These are phyloP conservation scores for Meriones unguiculatus DNA, from an alignment of 2,113 vertebrate genomes.

Conservation along the genomic window DNA sequence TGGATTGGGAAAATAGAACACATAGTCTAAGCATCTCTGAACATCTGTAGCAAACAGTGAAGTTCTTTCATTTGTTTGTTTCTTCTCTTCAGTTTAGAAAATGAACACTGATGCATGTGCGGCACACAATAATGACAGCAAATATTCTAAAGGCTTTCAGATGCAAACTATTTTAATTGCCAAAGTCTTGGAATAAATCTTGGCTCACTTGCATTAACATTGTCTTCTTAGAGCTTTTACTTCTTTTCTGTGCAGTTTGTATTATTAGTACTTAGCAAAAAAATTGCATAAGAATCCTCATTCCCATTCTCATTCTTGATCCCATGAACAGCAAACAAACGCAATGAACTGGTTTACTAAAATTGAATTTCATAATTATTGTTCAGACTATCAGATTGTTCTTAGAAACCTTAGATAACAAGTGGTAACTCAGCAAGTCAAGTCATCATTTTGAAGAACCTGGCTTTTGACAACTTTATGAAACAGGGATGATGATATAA, in stretches of 20 bases:
- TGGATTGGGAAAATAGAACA: slow-evolving; percentile 64
- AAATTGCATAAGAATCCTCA: slow-evolving; percentile 69
- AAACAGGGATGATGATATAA: slow-evolving; percentile 3
- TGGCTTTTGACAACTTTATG: slow-evolving; percentile 68
- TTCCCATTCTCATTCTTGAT: slow-evolving; percentile 55
- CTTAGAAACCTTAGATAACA: slow-evolving; percentile 71
- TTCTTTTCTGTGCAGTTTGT: slow-evolving; percentile 73
- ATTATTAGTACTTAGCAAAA: slow-evolving; percentile 77
- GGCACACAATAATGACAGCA: slow-evolving; percentile 83
- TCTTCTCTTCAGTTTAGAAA: slow-evolving; percentile 83
- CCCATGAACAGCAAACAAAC: slow-evolving; percentile 57
- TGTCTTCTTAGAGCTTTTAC: slow-evolving; percentile 69
- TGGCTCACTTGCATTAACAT: slow-evolving; percentile 79
- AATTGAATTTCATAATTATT: slow-evolving; percentile 70
- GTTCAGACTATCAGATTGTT: slow-evolving; percentile 52
- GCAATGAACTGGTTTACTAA: slow-evolving; percentile 52
- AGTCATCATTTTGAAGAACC: slow-evolving; percentile 55
- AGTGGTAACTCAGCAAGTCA: slow-evolving; percentile 74
- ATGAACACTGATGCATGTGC: slow-evolving; percentile 84
- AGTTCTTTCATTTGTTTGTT: slow-evolving; percentile 78
- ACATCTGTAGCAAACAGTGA: slow-evolving; percentile 81
- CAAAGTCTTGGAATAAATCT: slow-evolving; percentile 79
- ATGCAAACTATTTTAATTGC: slow-evolving; percentile 84
- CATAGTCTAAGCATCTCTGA: slow-evolving; percentile 72
- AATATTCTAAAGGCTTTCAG: slow-evolving; percentile 85